Evolutionary conservation across 2,888 invertebrate species (phyloP).

Genomic region (Vesta saturnalis): DNA sequence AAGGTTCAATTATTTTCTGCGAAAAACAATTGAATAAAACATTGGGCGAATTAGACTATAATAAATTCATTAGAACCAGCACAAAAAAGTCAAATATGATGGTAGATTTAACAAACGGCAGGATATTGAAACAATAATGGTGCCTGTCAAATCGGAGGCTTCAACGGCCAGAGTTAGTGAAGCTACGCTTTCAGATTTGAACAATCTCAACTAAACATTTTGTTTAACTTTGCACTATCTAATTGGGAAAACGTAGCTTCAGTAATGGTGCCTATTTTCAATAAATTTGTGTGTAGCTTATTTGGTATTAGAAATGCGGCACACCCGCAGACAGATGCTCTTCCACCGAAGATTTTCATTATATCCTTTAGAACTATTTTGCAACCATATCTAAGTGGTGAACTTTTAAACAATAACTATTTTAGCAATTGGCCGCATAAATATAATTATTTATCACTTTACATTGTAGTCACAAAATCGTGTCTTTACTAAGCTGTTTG

Average conservation of each 20-base stretch:
- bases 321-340: slow-evolving; percentile 52
- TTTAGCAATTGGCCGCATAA: slow-evolving; percentile 56
- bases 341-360: slow-evolving; percentile 49
- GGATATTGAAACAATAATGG: slow-evolving; percentile 42
- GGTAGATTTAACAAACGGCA: slow-evolving; percentile 32
- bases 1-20: slow-evolving; percentile 1
- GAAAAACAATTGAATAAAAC: neutral
- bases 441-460: slow-evolving; percentile 58
- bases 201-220: too few species aligned
- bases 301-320: slow-evolving; percentile 42
- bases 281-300: slow-evolving; percentile 48
- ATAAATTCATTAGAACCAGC: slow-evolving; percentile 38
- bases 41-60: neutral
- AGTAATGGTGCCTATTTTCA: slow-evolving; percentile 46
- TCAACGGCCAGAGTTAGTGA: too few species aligned
- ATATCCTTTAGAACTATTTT: slow-evolving; percentile 30
- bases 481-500: slow-evolving; percentile 45
- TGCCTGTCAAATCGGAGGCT: too few species aligned
- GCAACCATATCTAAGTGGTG: slow-evolving; percentile 48
- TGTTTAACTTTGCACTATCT: too few species aligned
- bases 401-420: slow-evolving; percentile 48
- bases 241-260: too few species aligned
- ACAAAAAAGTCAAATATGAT: slow-evolving; percentile 42
- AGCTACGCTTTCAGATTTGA: too few species aligned
- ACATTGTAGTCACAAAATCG: slow-evolving; percentile 54